Conservation (phyloP, 2,888 invertebrate genomes). For the Sepiola atlantica region DNA sequence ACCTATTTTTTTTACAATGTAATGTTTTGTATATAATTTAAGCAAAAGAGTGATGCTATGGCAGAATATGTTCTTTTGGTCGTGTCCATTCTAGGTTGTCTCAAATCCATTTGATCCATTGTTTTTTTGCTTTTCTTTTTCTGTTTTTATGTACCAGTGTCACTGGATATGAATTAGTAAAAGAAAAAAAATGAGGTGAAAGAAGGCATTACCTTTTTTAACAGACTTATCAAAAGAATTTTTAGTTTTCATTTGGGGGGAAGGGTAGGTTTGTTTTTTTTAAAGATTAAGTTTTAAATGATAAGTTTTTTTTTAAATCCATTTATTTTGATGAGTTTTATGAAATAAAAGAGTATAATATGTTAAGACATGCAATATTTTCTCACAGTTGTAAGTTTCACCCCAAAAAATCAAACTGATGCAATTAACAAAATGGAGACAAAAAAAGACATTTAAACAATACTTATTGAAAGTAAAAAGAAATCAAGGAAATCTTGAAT, state of each 20-base stretch:
- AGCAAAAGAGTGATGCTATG: too few species aligned
- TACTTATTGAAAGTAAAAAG: background rate
- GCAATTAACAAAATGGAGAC: background rate
- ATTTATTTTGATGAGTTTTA: background rate
- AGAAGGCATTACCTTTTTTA: background rate
- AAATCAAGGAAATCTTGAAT: background rate
- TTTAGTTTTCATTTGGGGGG: background rate
- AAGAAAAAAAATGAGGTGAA: too few species aligned
- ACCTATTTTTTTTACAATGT: too few species aligned
- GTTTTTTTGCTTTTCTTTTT: too few species aligned
- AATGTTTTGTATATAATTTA: too few species aligned
- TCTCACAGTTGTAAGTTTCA: background rate
- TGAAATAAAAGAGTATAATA: background rate
- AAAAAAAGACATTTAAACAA: background rate
- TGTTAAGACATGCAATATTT: background rate
- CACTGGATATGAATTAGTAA: too few species aligned
- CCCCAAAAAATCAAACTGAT: background rate
- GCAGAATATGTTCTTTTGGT: too few species aligned
- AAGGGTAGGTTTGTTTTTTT: background rate
- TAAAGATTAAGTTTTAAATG: background rate
- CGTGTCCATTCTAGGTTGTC: too few species aligned
- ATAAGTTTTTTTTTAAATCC: background rate
- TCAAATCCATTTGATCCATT: too few species aligned
- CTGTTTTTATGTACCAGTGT: too few species aligned
- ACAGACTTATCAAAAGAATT: background rate